Evolutionary conservation across 2,888 invertebrate species (phyloP), one percentile per base, ranked within the genome.

Genomic region (Druceiella hillmani): DNA sequence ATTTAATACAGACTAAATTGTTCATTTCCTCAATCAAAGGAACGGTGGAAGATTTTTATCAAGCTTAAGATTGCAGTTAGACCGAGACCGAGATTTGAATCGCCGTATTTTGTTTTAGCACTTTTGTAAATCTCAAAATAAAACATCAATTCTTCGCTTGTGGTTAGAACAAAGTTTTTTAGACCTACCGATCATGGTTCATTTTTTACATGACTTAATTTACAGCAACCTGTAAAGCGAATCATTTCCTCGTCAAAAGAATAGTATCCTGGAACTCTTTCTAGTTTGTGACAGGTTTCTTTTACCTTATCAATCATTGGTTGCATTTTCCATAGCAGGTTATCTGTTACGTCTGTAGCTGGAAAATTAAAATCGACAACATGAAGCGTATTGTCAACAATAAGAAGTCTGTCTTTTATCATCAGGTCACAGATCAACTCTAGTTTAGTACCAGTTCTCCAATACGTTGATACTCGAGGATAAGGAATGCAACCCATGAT

Each of bases 401-500:
- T 25, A 3, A 26, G 25, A 34, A 34, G 26, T 10, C 34, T 24
- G 25, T 34, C 34, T 20, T 26, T 34, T 5, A 10, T 25, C 26
- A 34, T 26, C 3, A 25, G 4, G 4, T 33, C 34, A 34, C 25
- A 25, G 9, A 34, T 14, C 24, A 34, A 10, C 4, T 11, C 22
- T 20, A 22, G 24, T 12, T 34, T 24, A 3, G 15, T 34, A 4
- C 26, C 26, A 25, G 34, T 12, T 24, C 26, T 24, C 34, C 34
- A 34, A 14, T 34, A 34, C 26, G 26, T 34, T 24, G 25, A 17
- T 25, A 34, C 4, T 12, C 34, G 5, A 24, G 24, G 34, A 10
- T 34, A 34, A n/a, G 34, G 34, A 20, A 34, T 34, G 26, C 34
- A 34, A 5, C 34, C 34, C 26, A 34, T 34, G 34, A 15, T 6